Base-by-base conservation (phyloP, 2,113 vertebrate species). In the Apistogramma diplotaenia region DNA sequence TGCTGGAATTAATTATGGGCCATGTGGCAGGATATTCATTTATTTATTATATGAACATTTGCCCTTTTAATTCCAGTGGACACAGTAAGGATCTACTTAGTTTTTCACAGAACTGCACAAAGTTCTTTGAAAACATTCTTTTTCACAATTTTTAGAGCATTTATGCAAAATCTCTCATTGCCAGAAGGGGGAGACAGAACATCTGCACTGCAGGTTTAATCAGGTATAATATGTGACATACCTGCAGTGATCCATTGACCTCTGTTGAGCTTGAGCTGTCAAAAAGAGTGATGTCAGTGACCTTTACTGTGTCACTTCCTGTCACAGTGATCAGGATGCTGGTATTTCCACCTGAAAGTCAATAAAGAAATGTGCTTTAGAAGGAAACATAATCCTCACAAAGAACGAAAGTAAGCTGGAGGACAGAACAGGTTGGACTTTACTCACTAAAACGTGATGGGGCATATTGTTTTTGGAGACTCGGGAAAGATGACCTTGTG, bases 251-350 rank as follows among this genome's bases (percentile, higher is more conserved):
- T 70, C 92, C 93, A 1, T 84, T 89, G 79, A 93, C 78, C 40
- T 81, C 60, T 4, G 75, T 85, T 31, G 84, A 56, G 19, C 87
- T 90, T 0, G 91, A 90, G n/a, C 76, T 84, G 84, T 91, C 90
- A 23, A 89, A 81, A 23, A 95, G 81, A 72, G 60, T 76, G 59
- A 94, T 91, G 40, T 87, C 90, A 18, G 88, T 89, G 15, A 91
- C 73, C 10, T 33, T 90, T 2, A 90, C 79, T 6, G 58, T 76
- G 76, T 91, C 84, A 71, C 88, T 92, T 78, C 89, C 92, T 60
- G 93, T 85, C 35, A 94, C 85, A 16, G 92, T 27, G 7, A 95
- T 56, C 77, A 94, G 29, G 35, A 94, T n/a, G 54, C 75, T 94
- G 79, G 33, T n/a, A 31, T 93, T 94, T 1, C 75, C 79, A 12